These are phyloP conservation scores for Aphidoletes aphidimyza DNA, from an alignment of 2,888 invertebrate species.

Conservation along the genomic window DNA sequence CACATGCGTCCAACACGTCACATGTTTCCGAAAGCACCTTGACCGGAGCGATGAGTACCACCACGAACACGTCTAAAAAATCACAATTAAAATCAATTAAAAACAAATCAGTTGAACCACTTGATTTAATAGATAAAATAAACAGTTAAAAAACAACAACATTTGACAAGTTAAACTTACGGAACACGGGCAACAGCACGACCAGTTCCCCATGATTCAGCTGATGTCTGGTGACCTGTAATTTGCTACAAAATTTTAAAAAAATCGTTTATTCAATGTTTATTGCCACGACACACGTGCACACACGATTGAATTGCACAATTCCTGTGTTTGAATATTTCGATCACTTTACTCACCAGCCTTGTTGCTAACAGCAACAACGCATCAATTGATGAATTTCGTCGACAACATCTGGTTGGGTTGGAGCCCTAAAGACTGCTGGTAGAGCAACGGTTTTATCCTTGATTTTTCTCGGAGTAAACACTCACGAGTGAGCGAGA, in stretches of 20 bases:
- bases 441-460: constrained; percentile 85
- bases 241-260: too few species aligned
- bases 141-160: too few species aligned
- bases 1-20: constrained; percentile 99
- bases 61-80: constrained; percentile 90
- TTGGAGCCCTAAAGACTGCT: constrained; percentile 96
- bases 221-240: constrained; percentile 99
- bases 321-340: too few species aligned
- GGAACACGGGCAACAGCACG: constrained; percentile 99
- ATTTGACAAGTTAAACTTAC: too few species aligned
- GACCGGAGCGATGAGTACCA: constrained; percentile 99
- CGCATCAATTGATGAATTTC: constrained; percentile 96
- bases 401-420: constrained; percentile 97
- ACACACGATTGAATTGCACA: too few species aligned
- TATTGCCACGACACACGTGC: too few species aligned
- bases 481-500: constrained; percentile 95
- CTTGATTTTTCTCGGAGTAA: constrained; percentile 94
- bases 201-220: constrained; percentile 99
- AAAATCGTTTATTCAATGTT: too few species aligned
- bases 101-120: background rate
- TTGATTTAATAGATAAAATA: too few species aligned
- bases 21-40: constrained; percentile 99
- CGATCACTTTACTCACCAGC: constrained; percentile 88
- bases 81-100: background rate
- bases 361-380: constrained; percentile 93